Evolutionary conservation across 2,113 vertebrate genomes (phyloP).

Genomic region (Nettapus auritus): DNA sequence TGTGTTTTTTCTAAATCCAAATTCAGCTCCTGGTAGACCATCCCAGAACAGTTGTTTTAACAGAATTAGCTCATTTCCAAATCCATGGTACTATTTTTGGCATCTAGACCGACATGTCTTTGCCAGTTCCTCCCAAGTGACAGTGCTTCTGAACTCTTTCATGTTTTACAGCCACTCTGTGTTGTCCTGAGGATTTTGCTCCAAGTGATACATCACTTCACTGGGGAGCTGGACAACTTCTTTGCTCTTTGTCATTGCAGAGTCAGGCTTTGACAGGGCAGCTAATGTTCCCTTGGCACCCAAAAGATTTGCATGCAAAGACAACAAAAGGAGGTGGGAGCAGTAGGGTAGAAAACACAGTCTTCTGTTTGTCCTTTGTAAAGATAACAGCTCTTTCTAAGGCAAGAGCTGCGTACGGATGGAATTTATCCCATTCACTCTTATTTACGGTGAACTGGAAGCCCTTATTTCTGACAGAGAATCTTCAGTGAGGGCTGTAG

Average conservation of each 20-base stretch:
- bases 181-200: neutral
- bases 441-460: neutral
- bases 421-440: neutral
- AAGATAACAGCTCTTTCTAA: neutral
- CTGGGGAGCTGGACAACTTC: neutral
- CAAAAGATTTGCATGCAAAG: neutral
- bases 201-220: neutral
- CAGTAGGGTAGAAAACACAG: neutral
- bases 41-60: neutral
- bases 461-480: neutral
- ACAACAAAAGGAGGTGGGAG: neutral
- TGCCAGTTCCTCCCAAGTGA: neutral
- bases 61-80: constrained; percentile 25
- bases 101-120: neutral
- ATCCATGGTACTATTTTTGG: neutral
- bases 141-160: neutral
- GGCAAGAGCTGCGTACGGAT: neutral
- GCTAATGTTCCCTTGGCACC: neutral
- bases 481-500: neutral
- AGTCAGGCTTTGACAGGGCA: neutral
- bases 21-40: neutral
- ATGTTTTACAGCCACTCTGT: neutral
- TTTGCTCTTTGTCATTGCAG: neutral
- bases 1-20: neutral
- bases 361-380: neutral